Base-by-base conservation (phyloP, 2,888 invertebrate species). In the Cheilosia urbana region DNA sequence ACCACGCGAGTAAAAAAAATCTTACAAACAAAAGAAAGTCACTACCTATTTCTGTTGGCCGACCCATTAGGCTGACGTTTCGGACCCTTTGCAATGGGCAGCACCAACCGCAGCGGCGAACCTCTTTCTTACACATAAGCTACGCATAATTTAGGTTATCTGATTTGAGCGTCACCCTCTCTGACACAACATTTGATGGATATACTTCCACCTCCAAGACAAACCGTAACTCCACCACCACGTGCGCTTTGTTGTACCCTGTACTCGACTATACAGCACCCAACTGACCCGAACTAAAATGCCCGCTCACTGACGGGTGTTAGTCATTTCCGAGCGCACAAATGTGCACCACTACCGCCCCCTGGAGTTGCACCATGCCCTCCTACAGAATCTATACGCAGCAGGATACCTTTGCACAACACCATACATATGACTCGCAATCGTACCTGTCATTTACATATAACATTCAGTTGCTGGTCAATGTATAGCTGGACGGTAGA, bases 381-480 rank as follows among this genome's bases (percentile, higher is more conserved):
- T 57, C 47, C 51, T 68, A 66, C 68, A n/a, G 15, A 7, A 17
- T 17, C 15, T 81, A 85, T 81, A 85, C 76, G 81, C 81, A 71
- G 85, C 85, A 77, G 81, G 85, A 81, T 51, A 81, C 81, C 76
- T 76, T 81, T 34, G 81, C 76, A 55, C 76, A 40, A 45, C 53
- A 17, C 37, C 11, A 4, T n/a, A 45, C 7, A 45, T 53, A 65
- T 53, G 77, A 72, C 81, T 77, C 53, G 81, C 85, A 85, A 85
- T 84, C 80, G 75, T 76, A 76, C 80, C 84, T 84, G 84, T 84
- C 84, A 84, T 60, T 84, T 76, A 71, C 69, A 75, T 68, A 63
- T 63, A 63, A 53, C 42, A 37, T 69, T 69, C 37, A 55, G 68
- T 47, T 68, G 42, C 45, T 77, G 71, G 65, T 71, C 80, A 69